These are phyloP conservation scores for Drosophila vallismaia DNA, from an alignment of 2,888 invertebrate species.

Conservation along the genomic window DNA sequence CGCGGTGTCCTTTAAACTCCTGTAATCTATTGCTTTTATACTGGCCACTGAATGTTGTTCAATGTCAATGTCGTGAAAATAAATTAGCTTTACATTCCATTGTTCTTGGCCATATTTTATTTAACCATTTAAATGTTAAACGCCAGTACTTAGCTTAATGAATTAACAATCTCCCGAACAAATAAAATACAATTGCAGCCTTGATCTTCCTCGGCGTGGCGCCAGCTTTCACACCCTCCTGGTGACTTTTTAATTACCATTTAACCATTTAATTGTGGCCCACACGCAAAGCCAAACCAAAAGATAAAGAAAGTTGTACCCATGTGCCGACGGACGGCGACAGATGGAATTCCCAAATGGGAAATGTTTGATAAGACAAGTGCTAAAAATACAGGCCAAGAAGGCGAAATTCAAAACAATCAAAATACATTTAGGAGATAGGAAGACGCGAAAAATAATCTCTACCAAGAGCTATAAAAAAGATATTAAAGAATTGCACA, in stretches of 20 bases:
- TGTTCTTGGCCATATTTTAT: constrained; percentile 11
- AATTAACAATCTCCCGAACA: neutral
- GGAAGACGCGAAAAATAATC: neutral
- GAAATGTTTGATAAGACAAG: constrained; percentile 49
- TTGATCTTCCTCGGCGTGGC: neutral
- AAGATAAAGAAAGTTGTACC: constrained; percentile 20
- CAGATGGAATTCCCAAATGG: constrained; percentile 27
- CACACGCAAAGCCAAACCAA: constrained; percentile 30
- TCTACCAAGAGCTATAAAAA: constrained; percentile 1
- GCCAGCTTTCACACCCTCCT: neutral
- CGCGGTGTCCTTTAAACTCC: constrained; percentile 57
- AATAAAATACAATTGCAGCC: constrained; percentile 9
- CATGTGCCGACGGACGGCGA: constrained; percentile 38
- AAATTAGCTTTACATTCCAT: constrained; percentile 2
- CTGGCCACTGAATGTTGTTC: constrained; percentile 42
- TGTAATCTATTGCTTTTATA: constrained; percentile 52
- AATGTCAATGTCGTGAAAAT: constrained; percentile 68
- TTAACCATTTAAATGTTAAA: neutral
- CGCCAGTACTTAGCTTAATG: constrained; percentile 7
- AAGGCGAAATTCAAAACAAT: constrained; percentile 45
- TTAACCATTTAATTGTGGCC: constrained; percentile 59
- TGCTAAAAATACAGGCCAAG: constrained; percentile 10
- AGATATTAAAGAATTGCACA: neutral
- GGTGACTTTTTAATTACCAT: constrained; percentile 54
- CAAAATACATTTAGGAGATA: constrained; percentile 55